Evolutionary conservation across 2,113 vertebrate genomes (phyloP).

Genomic region (Varanus komodoensis): DNA sequence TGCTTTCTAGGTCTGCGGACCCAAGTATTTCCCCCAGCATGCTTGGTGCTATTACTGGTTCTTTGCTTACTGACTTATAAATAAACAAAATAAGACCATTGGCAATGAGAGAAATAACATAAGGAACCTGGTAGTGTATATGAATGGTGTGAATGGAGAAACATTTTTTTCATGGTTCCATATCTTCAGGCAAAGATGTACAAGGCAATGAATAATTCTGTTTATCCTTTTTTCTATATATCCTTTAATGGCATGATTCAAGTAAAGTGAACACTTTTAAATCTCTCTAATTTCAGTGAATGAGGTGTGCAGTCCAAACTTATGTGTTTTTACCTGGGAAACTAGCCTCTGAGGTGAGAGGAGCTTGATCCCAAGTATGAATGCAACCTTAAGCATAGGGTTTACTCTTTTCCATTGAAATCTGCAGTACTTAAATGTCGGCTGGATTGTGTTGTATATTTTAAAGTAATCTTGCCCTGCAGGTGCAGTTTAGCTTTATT

Average conservation of each 20-base stretch:
- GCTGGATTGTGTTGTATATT: neutral
- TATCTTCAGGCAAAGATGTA: neutral
- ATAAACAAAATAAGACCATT: neutral
- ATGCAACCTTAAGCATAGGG: neutral
- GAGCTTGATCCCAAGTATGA: neutral
- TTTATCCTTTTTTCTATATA: neutral
- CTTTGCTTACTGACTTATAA: neutral
- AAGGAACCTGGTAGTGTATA: neutral
- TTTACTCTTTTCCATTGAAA: neutral
- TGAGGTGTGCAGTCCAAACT: neutral
- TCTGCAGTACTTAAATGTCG: neutral
- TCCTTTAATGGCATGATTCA: neutral
- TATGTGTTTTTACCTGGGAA: neutral
- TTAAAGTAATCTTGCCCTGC: slow-evolving; percentile 21
- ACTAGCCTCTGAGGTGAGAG: neutral
- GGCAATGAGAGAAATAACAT: neutral
- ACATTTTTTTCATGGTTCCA: neutral
- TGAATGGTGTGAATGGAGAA: neutral
- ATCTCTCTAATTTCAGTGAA: neutral
- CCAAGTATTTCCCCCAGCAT: neutral
- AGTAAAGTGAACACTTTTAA: neutral
- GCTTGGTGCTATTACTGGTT: neutral
- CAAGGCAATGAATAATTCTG: neutral
- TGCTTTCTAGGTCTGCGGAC: neutral
- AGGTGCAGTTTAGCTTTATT: slow-evolving; percentile 38